These are phyloP conservation scores for Aleiodes testaceus DNA, from an alignment of 2,888 invertebrate species.

Conservation along the genomic window DNA sequence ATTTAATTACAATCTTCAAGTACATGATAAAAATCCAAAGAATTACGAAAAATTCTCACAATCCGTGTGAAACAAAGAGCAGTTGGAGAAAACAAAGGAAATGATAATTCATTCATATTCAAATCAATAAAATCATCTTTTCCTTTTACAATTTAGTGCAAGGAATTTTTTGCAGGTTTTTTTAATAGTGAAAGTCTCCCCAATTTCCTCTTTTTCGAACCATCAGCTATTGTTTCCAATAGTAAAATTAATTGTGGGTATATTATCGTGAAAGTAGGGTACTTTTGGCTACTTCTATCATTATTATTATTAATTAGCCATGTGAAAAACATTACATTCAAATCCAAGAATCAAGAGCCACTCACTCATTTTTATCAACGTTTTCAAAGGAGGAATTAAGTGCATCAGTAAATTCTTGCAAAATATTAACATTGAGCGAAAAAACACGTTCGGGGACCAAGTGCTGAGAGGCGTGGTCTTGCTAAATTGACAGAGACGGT, in stretches of 20 bases:
- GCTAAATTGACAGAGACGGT: constrained; percentile 36
- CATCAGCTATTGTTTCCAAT: background rate
- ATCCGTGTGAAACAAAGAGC: constrained; percentile 36
- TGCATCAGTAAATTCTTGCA: constrained; percentile 24
- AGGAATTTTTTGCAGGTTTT: background rate
- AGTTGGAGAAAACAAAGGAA: background rate
- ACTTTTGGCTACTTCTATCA: constrained; percentile 7
- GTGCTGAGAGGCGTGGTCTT: constrained; percentile 31
- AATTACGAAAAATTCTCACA: constrained; percentile 16
- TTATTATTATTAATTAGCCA: background rate
- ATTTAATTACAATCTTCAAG: constrained; percentile 33
- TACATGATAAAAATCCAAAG: constrained; percentile 17
- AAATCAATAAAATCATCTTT: too few species aligned
- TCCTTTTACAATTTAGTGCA: too few species aligned
- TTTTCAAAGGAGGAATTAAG: background rate
- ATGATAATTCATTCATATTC: background rate
- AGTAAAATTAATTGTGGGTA: constrained; percentile 26
- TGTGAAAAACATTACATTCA: background rate
- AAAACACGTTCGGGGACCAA: constrained; percentile 36
- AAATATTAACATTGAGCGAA: constrained; percentile 34
- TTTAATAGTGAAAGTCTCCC: constrained; percentile 18
- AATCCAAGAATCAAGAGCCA: background rate
- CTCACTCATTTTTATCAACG: too few species aligned
- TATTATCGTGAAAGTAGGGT: constrained; percentile 18
- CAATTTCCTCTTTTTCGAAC: background rate